Conservation (phyloP, 2,113 vertebrate genomes). For the Mystacornis crossleyi region DNA sequence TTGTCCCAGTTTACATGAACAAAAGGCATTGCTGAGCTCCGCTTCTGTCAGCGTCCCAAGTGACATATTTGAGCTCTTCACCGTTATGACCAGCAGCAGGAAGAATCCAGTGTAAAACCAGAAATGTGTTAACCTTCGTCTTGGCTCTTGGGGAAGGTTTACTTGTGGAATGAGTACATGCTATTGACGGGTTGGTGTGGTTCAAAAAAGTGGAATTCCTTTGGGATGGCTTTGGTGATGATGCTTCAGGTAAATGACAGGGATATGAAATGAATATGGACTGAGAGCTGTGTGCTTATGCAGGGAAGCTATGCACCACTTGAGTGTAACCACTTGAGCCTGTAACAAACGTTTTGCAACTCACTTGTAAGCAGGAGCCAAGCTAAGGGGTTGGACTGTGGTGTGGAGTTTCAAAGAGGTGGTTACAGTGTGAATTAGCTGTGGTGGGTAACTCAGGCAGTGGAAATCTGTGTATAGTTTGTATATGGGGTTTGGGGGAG, state of each 20-base stretch:
- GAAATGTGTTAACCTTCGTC: background rate
- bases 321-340: background rate
- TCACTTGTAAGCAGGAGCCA: background rate
- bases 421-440: background rate
- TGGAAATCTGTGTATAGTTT: background rate
- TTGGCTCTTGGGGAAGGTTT: background rate
- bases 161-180: background rate
- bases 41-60: background rate
- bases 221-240: background rate
- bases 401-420: background rate
- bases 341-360: background rate
- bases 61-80: background rate
- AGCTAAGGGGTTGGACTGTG: background rate
- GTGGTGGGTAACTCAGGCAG: background rate
- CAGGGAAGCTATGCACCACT: fast-evolving
- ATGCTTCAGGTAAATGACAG: background rate
- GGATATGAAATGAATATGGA: background rate
- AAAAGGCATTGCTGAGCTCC: background rate
- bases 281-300: background rate
- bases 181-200: background rate
- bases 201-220: background rate
- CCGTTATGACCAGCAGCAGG: background rate
- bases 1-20: background rate
- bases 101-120: background rate
- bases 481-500: background rate